Evolutionary conservation across 2,888 invertebrate species (phyloP), one percentile per base, ranked within the genome.

Genomic region (Cheilosia variabilis): DNA sequence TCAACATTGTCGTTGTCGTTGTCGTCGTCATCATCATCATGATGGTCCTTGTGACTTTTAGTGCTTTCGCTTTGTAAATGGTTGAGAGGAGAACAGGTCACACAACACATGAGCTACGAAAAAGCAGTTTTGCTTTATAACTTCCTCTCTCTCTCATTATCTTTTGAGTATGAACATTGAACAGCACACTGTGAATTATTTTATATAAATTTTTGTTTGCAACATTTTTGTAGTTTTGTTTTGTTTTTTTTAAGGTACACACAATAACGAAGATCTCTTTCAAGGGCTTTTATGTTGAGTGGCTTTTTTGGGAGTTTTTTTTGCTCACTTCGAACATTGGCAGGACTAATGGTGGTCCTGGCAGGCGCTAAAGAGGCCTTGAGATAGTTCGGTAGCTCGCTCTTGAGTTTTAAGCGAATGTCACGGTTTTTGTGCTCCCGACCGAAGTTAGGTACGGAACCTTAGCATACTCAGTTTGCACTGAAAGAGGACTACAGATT

Each of bases 31-130:
- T 78, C 66, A 47, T 66, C 65, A 47, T 65, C 37, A 37, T 47
- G 43, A 24, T 68, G 47, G 78, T 75, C 60, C 73, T 84, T 79
- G 73, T 79, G 83, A 69, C 73, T 83, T 83, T 83, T 78, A 78
- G 78, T 73, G 73, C 55, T 73, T 83, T 73, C 19, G 47, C 68
- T 73, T 63, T 73, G 79, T 79, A 31, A 69, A 79, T 63, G 34
- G n/a, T 63, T 55, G 19, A 57, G 22, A 68, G 52, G 22, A 27
- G 41, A 19, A 27, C 13, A 43, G 34, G 27, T 37, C 34, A 52
- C 47, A 10, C 9, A 31, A 9, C 31, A 9, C 13, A 45, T 57
- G 63, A 31, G 31, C 9, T 31, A 31, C 31, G 2, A 31, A 31
- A 22, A 31, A 31, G 24, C 55, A 60, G 55, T 65, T 58, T 63